phyloP scores from a whole-genome alignment of 2,888 invertebrate species.

The Caenorhabditis becei region DNA sequence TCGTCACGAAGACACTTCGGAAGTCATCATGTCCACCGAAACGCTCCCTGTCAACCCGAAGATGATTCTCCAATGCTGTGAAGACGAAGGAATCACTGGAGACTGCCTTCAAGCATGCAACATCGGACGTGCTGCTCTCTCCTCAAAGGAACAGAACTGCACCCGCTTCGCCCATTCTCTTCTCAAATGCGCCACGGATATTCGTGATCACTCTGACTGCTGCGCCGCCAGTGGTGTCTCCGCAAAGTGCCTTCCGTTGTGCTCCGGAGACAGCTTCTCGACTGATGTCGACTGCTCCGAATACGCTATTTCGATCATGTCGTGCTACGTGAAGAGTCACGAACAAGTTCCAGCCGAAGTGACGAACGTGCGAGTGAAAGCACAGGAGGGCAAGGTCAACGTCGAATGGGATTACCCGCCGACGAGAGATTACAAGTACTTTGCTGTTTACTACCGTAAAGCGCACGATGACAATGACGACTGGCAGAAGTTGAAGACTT shows the following conservation, averaged over 20 bases:
- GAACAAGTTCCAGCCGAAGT: constrained; percentile 57
- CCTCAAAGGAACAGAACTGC: constrained; percentile 55
- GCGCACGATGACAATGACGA: constrained; percentile 41
- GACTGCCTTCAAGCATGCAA: constrained; percentile 67
- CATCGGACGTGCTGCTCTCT: constrained; percentile 53
- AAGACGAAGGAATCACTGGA: constrained; percentile 56
- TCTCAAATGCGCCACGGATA: constrained; percentile 69
- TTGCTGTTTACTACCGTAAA: constrained; percentile 68
- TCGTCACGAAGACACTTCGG: constrained; percentile 35
- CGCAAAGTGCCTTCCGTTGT: constrained; percentile 66
- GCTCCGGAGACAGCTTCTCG: constrained; percentile 63
- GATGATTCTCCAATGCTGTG: constrained; percentile 63
- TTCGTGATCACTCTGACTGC: constrained; percentile 72
- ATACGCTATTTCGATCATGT: constrained; percentile 65
- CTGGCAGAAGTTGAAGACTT: constrained; percentile 57
- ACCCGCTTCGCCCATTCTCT: constrained; percentile 50
- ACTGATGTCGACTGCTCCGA: constrained; percentile 55
- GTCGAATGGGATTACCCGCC: constrained; percentile 66
- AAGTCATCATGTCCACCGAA: constrained; percentile 57
- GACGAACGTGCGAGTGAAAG: constrained; percentile 45
- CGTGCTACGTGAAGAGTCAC: constrained; percentile 64
- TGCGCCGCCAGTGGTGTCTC: constrained; percentile 62
- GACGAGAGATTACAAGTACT: constrained; percentile 64
- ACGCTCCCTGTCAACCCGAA: constrained; percentile 65
- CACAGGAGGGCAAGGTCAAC: constrained; percentile 28